Base-by-base conservation (phyloP, 2,113 vertebrate species). In the Ammospiza caudacuta region DNA sequence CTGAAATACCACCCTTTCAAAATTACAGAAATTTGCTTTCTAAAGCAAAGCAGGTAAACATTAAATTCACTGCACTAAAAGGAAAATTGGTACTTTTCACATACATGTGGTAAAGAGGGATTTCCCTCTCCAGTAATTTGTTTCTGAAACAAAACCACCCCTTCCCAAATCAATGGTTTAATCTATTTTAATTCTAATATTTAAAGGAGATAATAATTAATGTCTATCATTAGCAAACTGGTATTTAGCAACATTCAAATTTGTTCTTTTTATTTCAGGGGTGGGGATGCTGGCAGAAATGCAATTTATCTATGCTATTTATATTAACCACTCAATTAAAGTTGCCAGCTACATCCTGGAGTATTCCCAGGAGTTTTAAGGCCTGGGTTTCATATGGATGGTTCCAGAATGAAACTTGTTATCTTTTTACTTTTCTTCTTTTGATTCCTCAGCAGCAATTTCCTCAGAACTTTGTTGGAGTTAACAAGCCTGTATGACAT, bases 401-500 rank as follows among this genome's bases (percentile, higher is more conserved):
- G 55, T 28, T 83, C 33, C 15, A 57, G 62, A 94, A 84, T 29
- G 43, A 91, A 94, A 66, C 31, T 14, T 11, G 16, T 31, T 58
- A 70, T 51, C 10, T 46, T 58, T 41, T 44, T 17, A 29, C 33
- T 76, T 54, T 43, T 33, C 14, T 46, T 22, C 31, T 86, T 75
- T 55, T 57, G 33, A 59, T 82, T 94, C 52, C 47, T 87, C 43
- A 67, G 81, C 77, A 78, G 61, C 58, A 43, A 43, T 85, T 85
- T 58, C 58, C 70, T 54, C 84, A 73, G 70, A 54, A 92, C 70
- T 20, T 1, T 49, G 75, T 6, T 80, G 67, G 41, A 54, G 46
- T 91, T 91, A 92, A 92, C 61, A 82, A 92, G 74, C 24, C 73
- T 82, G 64, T 84, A 87, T 44, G 66, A 87, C 82, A 96, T 7